These are phyloP conservation scores for Micrastur ruficollis DNA, from an alignment of 2,797 vertebrate species.

Conservation along the genomic window DNA sequence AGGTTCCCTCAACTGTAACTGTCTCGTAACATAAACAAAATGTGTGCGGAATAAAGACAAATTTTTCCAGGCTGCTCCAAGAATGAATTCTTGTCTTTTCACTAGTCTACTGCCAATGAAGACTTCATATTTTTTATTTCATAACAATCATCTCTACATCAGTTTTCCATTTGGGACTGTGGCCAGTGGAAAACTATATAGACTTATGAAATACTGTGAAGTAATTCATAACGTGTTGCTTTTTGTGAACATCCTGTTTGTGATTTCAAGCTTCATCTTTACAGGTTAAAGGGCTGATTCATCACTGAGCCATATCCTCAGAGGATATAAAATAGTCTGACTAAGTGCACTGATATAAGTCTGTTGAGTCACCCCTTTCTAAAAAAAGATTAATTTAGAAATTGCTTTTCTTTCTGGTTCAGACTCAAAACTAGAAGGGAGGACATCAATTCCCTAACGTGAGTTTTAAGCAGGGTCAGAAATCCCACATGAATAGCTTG, in stretches of 20 bases:
- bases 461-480: background rate
- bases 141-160: background rate
- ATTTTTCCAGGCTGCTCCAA: constrained; percentile 6
- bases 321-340: background rate
- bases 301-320: background rate
- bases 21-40: constrained; percentile 40
- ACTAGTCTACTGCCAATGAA: constrained; percentile 23
- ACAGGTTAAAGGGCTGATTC: background rate
- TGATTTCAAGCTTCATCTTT: background rate
- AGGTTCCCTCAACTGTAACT: constrained; percentile 21
- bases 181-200: constrained; percentile 41
- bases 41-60: background rate
- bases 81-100: background rate
- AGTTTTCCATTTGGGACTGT: constrained; percentile 32
- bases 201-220: background rate
- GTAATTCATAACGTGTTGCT: constrained; percentile 8
- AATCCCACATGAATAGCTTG: background rate
- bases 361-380: background rate
- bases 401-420: background rate
- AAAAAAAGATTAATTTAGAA: background rate
- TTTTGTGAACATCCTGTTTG: constrained; percentile 33
- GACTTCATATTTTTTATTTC: constrained; percentile 40
- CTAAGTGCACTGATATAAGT: background rate
- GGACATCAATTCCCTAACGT: background rate
- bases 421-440: background rate